Percentiles rank a stretch among this genome's conserved stretches.
phyloP scores from a whole-genome alignment of 2,113 vertebrate species.

The Dasyornis broadbenti region DNA sequence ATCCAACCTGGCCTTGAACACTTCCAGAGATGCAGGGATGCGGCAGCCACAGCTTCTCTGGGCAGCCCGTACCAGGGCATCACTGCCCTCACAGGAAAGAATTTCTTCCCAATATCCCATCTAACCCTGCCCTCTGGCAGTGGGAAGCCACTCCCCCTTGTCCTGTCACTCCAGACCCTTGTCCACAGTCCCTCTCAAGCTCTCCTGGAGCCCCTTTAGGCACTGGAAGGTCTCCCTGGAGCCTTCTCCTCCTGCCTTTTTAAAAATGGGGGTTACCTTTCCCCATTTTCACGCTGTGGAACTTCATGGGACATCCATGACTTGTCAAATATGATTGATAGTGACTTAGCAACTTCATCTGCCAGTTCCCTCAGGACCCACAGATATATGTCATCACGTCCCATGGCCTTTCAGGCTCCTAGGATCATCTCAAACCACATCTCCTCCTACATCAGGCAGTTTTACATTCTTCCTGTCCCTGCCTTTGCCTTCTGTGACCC shows the following conservation, averaged over 20 bases:
- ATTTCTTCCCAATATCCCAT: neutral
- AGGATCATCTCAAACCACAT: neutral
- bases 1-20: neutral
- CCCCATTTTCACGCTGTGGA: neutral
- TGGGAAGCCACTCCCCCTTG: neutral
- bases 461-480: neutral
- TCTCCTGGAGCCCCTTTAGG: neutral
- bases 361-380: neutral
- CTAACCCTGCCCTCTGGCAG: neutral
- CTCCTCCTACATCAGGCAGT: neutral
- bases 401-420: neutral
- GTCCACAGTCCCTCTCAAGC: neutral
- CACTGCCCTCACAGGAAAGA: fast-evolving
- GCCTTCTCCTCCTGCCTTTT: neutral
- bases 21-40: neutral
- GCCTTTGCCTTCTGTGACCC: neutral
- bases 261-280: neutral
- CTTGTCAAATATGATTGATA: fast-evolving
- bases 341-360: neutral
- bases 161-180: neutral
- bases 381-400: neutral
- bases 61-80: neutral
- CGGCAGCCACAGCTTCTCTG: neutral
- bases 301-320: neutral
- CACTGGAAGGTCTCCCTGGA: neutral